Evolutionary conservation across 2,888 invertebrate genomes (phyloP).

Genomic region (Barypeithes pellucidus): DNA sequence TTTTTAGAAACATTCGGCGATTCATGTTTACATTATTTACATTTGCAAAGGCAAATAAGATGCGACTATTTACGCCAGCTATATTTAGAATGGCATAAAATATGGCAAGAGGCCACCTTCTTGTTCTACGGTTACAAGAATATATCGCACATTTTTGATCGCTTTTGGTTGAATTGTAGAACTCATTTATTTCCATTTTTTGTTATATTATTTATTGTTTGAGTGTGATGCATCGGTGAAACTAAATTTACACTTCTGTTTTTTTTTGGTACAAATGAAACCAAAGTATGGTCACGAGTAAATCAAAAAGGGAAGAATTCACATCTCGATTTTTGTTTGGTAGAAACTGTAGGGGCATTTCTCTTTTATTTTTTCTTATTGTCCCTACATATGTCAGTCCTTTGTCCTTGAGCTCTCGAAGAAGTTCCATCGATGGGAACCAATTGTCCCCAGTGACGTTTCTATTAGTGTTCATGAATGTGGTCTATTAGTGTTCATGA

Average conservation of each 20-base stretch:
- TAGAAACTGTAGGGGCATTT: constrained; percentile 60
- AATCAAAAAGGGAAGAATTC: constrained; percentile 11
- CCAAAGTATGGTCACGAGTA: constrained; percentile 51
- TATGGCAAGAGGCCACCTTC: constrained; percentile 59
- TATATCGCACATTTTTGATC: constrained; percentile 59
- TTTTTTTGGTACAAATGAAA: constrained; percentile 56
- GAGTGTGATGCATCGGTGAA: constrained; percentile 58
- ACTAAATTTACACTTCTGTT: constrained; percentile 56
- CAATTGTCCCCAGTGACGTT: constrained; percentile 59
- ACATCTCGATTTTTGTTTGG: constrained; percentile 49
- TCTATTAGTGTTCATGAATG: constrained; percentile 55
- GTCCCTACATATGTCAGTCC: constrained; percentile 58
- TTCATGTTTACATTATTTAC: constrained; percentile 19
- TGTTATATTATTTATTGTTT: constrained; percentile 46
- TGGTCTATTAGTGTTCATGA: no score
- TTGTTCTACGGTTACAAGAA: constrained; percentile 54
- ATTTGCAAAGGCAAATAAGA: constrained; percentile 19
- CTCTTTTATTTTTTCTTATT: constrained; percentile 60
- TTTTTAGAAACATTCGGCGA: constrained; percentile 9
- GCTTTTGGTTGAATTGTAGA: constrained; percentile 59
- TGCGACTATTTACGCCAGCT: constrained; percentile 14
- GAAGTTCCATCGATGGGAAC: constrained; percentile 56
- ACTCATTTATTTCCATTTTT: constrained; percentile 58
- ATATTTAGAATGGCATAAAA: constrained; percentile 33
- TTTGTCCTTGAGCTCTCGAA: constrained; percentile 47